Conservation (phyloP, 1,140 invertebrate species). For the Drosophila sproati region DNA sequence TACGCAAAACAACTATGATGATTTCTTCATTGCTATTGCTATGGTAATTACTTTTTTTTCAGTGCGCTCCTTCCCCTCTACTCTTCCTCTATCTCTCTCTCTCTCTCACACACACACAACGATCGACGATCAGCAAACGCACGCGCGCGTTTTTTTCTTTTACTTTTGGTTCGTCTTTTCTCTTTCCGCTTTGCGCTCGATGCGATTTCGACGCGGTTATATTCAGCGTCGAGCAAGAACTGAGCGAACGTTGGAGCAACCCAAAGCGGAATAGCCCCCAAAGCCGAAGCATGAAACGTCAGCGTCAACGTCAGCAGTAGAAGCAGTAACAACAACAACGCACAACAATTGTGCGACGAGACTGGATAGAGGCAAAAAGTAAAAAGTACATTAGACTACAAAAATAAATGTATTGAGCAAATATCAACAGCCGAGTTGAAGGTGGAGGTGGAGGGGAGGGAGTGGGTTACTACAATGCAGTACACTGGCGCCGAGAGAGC, state of each 20-base stretch:
- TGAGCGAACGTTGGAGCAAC: slow-evolving; percentile 52
- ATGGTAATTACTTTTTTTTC: slow-evolving; percentile 59
- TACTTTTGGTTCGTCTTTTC: slow-evolving; percentile 19
- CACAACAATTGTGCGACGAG: slow-evolving; percentile 71
- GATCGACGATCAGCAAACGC: slow-evolving; percentile 49
- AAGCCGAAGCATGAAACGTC: slow-evolving; percentile 41
- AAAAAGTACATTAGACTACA: slow-evolving; percentile 57
- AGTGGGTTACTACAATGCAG: slow-evolving; percentile 4
- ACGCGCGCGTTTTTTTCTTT: slow-evolving; percentile 52
- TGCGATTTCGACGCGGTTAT: slow-evolving; percentile 60
- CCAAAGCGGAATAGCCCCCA: slow-evolving; percentile 57
- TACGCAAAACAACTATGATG: slow-evolving; percentile 66
- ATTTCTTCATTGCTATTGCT: slow-evolving; percentile 34
- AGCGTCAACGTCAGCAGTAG: slow-evolving; percentile 41
- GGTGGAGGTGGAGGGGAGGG: slow-evolving; percentile 8
- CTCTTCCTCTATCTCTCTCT: slow-evolving; percentile 16
- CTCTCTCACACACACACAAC: neutral
- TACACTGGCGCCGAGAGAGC: slow-evolving; percentile 20
- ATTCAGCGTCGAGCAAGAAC: slow-evolving; percentile 73
- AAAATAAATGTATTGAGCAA: slow-evolving; percentile 80
- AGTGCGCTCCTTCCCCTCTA: slow-evolving; percentile 11
- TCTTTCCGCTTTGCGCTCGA: slow-evolving; percentile 35
- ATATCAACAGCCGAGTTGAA: slow-evolving; percentile 59
- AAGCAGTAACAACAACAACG: slow-evolving; percentile 39
- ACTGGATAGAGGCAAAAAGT: slow-evolving; percentile 19